phyloP scores from a whole-genome alignment of 2,797 vertebrate genomes.

The Clarias platycephalus region DNA sequence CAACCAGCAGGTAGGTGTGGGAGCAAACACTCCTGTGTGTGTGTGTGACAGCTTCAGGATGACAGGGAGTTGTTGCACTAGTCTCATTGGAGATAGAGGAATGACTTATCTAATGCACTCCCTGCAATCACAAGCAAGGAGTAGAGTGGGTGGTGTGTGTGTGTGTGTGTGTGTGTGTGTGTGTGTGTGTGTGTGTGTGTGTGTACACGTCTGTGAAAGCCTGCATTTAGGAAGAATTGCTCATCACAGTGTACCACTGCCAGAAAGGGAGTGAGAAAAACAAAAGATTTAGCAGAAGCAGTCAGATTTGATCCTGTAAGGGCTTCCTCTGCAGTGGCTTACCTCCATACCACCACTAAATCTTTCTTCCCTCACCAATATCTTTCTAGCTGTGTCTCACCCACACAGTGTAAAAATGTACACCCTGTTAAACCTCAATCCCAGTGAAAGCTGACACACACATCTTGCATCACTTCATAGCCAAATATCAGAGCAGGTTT shows the following conservation, averaged over 20 bases:
- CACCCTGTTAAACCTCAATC: slow-evolving; percentile 8
- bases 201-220: slow-evolving; percentile 33
- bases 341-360: slow-evolving; percentile 28
- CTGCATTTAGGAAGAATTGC: slow-evolving; percentile 41
- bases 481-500: neutral
- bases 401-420: neutral
- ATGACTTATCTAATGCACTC: slow-evolving; percentile 53
- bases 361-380: slow-evolving; percentile 13
- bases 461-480: neutral
- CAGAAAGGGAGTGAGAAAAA: slow-evolving; percentile 41
- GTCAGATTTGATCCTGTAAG: slow-evolving; percentile 31
- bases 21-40: slow-evolving; percentile 13
- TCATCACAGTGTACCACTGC: slow-evolving; percentile 42
- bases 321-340: slow-evolving; percentile 35
- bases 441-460: slow-evolving; percentile 9
- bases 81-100: slow-evolving; percentile 36
- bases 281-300: slow-evolving; percentile 42
- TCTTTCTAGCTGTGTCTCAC: slow-evolving; percentile 10
- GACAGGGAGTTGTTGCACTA: slow-evolving; percentile 32
- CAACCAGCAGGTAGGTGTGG: slow-evolving; percentile 11
- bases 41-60: slow-evolving; percentile 45
- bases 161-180: slow-evolving; percentile 19
- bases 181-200: slow-evolving; percentile 19
- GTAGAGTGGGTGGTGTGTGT: slow-evolving; percentile 18
- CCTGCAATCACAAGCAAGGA: slow-evolving; percentile 35